Conservation (phyloP, 2,888 invertebrate genomes). For the Drosophila mettleri region DNA sequence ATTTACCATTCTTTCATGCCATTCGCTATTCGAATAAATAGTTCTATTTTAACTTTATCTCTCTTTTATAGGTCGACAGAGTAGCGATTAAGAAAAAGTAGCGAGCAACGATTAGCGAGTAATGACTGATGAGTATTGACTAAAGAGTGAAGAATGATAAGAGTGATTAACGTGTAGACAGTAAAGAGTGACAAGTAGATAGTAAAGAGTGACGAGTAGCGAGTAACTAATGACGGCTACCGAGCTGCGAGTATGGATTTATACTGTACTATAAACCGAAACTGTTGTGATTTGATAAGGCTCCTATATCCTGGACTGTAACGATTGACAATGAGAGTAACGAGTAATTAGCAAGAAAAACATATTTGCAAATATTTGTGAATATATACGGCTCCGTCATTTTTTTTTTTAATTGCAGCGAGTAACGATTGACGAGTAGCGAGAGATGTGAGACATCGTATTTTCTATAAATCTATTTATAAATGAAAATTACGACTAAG, state of each 20-base stretch:
- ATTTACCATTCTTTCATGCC: not conserved
- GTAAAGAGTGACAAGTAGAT: not conserved
- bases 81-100: not conserved
- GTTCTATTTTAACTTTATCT: not conserved
- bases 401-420: no score
- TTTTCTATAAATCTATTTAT: not conserved
- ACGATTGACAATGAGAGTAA: not conserved
- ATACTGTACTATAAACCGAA: no score
- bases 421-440: not conserved
- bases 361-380: no score
- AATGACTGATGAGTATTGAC: not conserved
- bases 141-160: not conserved
- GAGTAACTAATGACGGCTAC: not conserved
- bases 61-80: not conserved
- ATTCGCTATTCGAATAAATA: conserved; percentile 7
- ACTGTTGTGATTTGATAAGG: not conserved
- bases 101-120: not conserved
- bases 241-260: not conserved
- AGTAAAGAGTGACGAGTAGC: not conserved
- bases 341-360: not conserved
- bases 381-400: no score
- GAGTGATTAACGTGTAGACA: not conserved
- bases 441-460: not conserved
- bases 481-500: not conserved
- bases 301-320: not conserved